Percentiles rank a stretch among this genome's conserved stretches.
These are phyloP conservation scores for Toxonevra muliebris DNA, from an alignment of 2,888 invertebrate genomes.

Conservation along the genomic window DNA sequence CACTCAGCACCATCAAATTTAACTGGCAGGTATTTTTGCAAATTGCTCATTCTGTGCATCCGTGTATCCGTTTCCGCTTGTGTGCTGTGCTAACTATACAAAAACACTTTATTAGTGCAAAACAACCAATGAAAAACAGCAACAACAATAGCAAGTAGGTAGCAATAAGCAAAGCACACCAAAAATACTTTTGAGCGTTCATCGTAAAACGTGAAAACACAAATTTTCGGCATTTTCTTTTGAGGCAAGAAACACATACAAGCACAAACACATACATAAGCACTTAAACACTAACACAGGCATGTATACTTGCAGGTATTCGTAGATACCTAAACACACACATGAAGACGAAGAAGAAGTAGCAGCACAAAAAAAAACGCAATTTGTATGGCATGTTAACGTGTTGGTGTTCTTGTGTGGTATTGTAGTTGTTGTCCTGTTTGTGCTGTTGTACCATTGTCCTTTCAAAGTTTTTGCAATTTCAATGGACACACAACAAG, in stretches of 20 bases:
- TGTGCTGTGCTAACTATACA: background rate
- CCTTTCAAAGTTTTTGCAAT: constrained; percentile 33
- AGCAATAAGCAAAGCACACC: background rate
- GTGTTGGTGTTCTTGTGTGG: constrained; percentile 22
- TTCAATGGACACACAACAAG: constrained; percentile 35
- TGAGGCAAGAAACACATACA: background rate
- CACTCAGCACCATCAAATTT: background rate
- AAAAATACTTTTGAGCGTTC: background rate
- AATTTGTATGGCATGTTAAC: constrained; percentile 37
- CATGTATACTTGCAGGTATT: background rate
- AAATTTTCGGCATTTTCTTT: constrained; percentile 14
- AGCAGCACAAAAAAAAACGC: constrained; percentile 23
- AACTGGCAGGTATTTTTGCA: background rate
- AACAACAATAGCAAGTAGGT: background rate
- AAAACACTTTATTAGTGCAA: background rate
- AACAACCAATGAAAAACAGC: no score
- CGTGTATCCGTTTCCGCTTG: background rate
- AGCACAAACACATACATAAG: background rate
- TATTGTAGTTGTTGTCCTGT: background rate
- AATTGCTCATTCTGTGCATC: constrained; percentile 4
- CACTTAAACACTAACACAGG: background rate
- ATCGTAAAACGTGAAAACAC: background rate
- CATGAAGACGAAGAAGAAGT: background rate
- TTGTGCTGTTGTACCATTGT: constrained; percentile 1
- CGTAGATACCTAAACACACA: background rate